These are phyloP conservation scores for Ips typographus DNA, from an alignment of 1,140 invertebrate genomes.

Conservation along the genomic window DNA sequence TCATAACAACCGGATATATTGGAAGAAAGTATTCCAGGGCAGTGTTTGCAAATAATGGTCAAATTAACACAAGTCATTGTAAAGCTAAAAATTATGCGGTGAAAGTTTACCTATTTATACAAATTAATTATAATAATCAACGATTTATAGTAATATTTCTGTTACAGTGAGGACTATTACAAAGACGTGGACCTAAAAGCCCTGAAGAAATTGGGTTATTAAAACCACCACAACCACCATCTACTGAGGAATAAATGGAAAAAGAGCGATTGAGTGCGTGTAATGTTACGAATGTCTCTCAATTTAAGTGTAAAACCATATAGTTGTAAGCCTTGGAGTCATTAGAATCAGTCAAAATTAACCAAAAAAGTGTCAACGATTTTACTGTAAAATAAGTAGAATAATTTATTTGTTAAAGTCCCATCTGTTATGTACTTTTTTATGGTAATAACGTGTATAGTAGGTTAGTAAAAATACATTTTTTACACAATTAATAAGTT, in stretches of 20 bases:
- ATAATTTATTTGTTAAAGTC: constrained; percentile 24
- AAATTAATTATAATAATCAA: no score
- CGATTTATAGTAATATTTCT: background rate
- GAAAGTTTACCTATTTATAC: no score
- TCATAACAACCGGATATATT: no score
- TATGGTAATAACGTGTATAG: constrained; percentile 18
- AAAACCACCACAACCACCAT: constrained; percentile 30
- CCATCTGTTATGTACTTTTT: background rate
- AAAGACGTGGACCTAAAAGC: constrained; percentile 80
- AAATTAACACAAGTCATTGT: no score
- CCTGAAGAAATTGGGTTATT: constrained; percentile 75
- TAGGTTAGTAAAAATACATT: background rate
- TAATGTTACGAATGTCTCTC: no score
- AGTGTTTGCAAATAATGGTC: no score
- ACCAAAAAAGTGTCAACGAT: constrained; percentile 7
- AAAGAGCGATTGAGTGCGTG: background rate
- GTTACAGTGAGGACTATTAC: constrained; percentile 78
- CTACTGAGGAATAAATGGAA: no score
- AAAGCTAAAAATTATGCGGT: no score
- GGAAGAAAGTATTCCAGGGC: no score
- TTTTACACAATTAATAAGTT: no score
- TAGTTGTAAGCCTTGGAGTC: background rate
- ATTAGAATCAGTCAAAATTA: constrained; percentile 8
- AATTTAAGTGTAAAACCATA: no score
- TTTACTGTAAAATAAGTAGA: background rate